Base-by-base conservation (phyloP, 1,140 invertebrate species). In the Scaptomyza montana region DNA sequence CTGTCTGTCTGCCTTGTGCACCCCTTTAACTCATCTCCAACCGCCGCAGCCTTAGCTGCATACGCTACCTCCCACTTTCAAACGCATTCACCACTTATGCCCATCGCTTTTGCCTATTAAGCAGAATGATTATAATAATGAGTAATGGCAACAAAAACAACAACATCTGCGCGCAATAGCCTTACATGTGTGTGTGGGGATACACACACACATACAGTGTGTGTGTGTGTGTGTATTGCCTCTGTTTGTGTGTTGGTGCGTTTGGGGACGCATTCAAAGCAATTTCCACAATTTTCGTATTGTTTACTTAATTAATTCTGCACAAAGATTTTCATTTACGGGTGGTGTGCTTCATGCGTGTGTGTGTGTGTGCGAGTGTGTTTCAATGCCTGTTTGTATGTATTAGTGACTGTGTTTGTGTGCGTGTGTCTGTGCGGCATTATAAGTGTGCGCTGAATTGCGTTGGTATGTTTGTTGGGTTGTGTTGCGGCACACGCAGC, bases 281-380 rank as follows among this genome's bases (percentile, higher is more conserved):
- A 87, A 87, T 87, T 87, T 87, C 76, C 82, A 87, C 82, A 87
- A 87, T 87, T 87, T 86, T 86, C 82, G 78, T 87, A 82, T 87
- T 87, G 82, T 87, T 87, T 87, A 87, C 82, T 87, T 87, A 87
- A 87, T 87, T 87, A 87, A 87, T 87, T 87, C 73, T 87, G 82
- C 82, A 87, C 72, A 87, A 87, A 86, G 82, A 86, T 86, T 86
- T 81, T 70, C 81, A 87, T 69, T 86, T 73, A 84, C 55, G 63
- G 56, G 49, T 62, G 61, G 39, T 62, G 61, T 47, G 39, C 33
- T 59, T 19, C 36, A 16, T 36, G 8, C 43, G 16, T 54, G 16
- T 61, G 50, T 64, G 25, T 33, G 16, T 16, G 16, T n/a, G n/a
- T n/a, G 43, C 56, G 13, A 50, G 47, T 47, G 16, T 25, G 30